Conservation (phyloP, 2,113 vertebrate genomes). For the Kryptolebias marmoratus region DNA sequence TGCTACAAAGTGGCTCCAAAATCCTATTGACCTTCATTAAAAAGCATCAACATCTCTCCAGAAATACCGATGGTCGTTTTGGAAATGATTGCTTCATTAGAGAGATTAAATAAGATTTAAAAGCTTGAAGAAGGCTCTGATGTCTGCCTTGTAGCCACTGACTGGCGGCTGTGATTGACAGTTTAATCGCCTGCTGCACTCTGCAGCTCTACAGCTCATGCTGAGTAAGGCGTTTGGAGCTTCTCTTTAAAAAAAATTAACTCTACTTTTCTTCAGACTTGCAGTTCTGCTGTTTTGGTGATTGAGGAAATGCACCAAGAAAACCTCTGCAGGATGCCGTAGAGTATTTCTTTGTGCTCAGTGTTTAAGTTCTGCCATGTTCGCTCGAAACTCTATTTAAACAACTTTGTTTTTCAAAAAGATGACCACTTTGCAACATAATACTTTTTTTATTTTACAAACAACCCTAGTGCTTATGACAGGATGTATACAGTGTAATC, state of each 20-base stretch:
- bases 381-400: too few species aligned
- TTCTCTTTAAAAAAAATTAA: constrained; percentile 3
- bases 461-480: not conserved
- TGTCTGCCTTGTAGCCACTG: not conserved
- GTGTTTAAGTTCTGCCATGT: too few species aligned
- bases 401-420: too few species aligned
- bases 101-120: not conserved
- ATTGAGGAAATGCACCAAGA: not conserved
- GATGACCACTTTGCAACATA: not conserved
- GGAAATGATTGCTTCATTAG: constrained; percentile 1
- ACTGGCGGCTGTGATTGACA: constrained; percentile 3
- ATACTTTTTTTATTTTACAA: not conserved
- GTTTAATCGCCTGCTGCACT: constrained; percentile 3
- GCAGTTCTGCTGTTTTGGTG: not conserved
- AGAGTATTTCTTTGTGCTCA: not conserved
- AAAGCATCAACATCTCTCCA: not conserved
- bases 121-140: not conserved
- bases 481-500: not conserved
- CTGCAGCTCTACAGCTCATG: not conserved
- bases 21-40: not conserved
- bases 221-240: not conserved
- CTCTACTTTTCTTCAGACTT: not conserved
- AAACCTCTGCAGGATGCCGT: not conserved
- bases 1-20: not conserved
- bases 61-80: not conserved